Conservation (phyloP, 1,140 invertebrate species). For the Cydia splendana region DNA sequence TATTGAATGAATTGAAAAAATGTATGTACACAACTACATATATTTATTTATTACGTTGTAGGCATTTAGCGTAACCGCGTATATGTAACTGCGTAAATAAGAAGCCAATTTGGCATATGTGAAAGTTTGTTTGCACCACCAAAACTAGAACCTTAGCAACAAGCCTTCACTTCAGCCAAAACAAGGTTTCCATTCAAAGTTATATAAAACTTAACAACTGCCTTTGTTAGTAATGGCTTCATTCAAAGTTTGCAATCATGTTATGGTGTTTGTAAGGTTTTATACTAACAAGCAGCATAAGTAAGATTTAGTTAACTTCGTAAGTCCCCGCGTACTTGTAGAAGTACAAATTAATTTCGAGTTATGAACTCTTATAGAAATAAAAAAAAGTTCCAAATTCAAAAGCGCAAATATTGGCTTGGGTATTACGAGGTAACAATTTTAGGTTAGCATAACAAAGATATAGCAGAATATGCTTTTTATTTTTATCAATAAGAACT, state of each 20-base stretch:
- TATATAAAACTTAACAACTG: slow-evolving; percentile 14
- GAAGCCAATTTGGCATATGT: slow-evolving; percentile 11
- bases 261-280: slow-evolving; percentile 2
- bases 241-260: slow-evolving; percentile 10
- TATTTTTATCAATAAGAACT: no score
- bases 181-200: slow-evolving; percentile 1
- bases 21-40: not conserved
- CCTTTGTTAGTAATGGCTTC: not conserved
- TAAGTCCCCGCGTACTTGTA: no score
- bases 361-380: no score
- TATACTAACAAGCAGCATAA: not conserved
- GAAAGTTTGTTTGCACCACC: slow-evolving; percentile 2
- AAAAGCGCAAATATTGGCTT: no score
- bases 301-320: not conserved
- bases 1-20: not conserved
- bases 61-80: not conserved
- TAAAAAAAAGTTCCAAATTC: no score
- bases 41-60: not conserved
- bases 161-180: not conserved
- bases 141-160: not conserved
- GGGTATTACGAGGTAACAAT: no score
- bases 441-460: not conserved
- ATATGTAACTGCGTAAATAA: slow-evolving; percentile 10
- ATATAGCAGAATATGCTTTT: no score
- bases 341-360: no score